Conservation (phyloP, 2,113 vertebrate genomes). For the Chlorocebus sabaeus region DNA sequence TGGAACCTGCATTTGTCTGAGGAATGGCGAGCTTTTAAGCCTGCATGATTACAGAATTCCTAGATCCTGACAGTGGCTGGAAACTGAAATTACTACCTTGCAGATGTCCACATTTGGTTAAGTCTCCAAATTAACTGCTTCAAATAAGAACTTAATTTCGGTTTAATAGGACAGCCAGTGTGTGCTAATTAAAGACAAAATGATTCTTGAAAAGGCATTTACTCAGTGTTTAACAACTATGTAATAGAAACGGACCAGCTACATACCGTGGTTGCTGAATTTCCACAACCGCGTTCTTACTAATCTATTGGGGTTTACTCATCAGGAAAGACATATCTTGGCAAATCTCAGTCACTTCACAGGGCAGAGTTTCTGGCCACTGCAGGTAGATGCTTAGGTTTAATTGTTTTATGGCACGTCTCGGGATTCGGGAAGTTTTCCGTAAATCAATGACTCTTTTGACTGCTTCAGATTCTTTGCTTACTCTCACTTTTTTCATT, state of each 20-base stretch:
- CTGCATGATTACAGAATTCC: neutral
- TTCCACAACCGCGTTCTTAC: conserved; percentile 42
- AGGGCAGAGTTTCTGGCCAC: neutral
- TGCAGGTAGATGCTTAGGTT: accelerated
- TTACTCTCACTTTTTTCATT: neutral
- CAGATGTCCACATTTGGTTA: conserved; percentile 60
- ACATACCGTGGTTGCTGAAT: neutral
- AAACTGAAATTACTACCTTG: conserved; percentile 62
- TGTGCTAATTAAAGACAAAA: conserved; percentile 75
- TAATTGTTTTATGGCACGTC: accelerated
- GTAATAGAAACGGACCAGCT: conserved; percentile 52
- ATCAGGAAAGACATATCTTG: neutral
- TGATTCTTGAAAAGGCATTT: conserved; percentile 70
- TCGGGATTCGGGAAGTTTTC: accelerated
- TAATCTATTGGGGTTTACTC: conserved; percentile 66
- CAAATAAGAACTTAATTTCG: conserved; percentile 74
- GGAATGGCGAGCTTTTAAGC: neutral
- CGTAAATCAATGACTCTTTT: accelerated
- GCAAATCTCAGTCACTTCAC: neutral
- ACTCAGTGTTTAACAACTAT: conserved; percentile 50
- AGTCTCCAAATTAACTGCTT: conserved; percentile 73
- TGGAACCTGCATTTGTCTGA: neutral
- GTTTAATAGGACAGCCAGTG: conserved; percentile 71
- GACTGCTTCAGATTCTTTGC: too few species aligned
- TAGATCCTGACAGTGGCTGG: conserved; percentile 45